These are phyloP conservation scores for Propsilocerus akamusi DNA, from an alignment of 1,140 invertebrate genomes.

Conservation along the genomic window DNA sequence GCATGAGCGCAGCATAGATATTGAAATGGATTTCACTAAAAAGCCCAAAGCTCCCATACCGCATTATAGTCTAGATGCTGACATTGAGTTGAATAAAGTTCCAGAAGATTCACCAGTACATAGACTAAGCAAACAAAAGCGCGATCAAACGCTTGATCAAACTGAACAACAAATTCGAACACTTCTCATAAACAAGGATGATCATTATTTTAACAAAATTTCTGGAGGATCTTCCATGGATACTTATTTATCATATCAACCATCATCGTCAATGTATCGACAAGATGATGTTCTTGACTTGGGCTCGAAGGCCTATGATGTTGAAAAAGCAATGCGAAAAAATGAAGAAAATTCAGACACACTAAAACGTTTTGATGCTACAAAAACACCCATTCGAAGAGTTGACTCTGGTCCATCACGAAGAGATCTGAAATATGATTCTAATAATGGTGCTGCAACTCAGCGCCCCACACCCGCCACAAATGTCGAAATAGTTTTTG, in stretches of 20 bases:
- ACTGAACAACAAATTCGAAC: not conserved
- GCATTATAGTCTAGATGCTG: conserved; percentile 3
- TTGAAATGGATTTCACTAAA: not conserved
- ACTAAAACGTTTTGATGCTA: not conserved
- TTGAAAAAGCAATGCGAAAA: not conserved
- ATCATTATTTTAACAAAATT: not conserved
- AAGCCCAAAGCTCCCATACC: not conserved
- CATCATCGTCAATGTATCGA: not conserved
- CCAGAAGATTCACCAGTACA: not conserved
- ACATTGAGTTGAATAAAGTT: not conserved
- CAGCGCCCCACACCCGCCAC: not conserved
- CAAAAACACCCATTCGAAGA: conserved; percentile 2
- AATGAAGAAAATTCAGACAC: not conserved
- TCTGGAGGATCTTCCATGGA: not conserved
- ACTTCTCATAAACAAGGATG: not conserved
- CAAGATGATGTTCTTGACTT: not conserved
- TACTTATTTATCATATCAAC: not conserved
- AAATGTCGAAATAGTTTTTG: conserved; percentile 2
- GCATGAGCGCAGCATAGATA: not conserved
- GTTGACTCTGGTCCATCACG: conserved; percentile 4
- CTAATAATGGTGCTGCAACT: not conserved
- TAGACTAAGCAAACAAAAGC: not conserved
- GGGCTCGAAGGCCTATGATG: not conserved
- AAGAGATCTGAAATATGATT: not conserved
- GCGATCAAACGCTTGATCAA: not conserved